Conservation (phyloP, 2,888 invertebrate genomes). For the Acanthosepion lycidas region DNA sequence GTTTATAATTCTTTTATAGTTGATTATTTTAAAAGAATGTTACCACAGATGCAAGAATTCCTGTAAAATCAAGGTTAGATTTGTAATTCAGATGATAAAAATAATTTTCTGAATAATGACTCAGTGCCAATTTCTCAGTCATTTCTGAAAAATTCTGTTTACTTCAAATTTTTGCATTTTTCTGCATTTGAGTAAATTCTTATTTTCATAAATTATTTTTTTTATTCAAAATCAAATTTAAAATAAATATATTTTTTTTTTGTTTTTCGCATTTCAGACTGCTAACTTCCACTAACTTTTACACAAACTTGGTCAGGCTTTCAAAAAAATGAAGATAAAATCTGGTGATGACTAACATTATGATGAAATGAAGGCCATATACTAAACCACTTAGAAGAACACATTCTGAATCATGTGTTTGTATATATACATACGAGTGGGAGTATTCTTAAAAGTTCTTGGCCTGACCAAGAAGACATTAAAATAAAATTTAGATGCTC, state of each 20-base stretch:
- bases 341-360: neutral
- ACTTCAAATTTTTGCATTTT: neutral
- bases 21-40: no score
- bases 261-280: neutral
- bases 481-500: no score
- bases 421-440: neutral
- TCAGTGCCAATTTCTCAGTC: neutral
- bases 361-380: neutral
- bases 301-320: neutral
- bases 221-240: neutral
- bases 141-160: neutral
- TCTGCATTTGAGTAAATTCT: neutral
- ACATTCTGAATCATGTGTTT: neutral
- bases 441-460: no score
- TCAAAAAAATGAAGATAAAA: neutral
- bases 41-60: no score
- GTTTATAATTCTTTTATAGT: no score
- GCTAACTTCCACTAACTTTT: neutral
- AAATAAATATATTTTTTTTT: no score
- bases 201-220: neutral
- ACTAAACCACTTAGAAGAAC: neutral
- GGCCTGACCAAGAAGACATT: no score
- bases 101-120: neutral
- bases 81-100: neutral
- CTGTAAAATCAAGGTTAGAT: no score